A percentile compares a stretch with the other conserved stretches of the same genome.
phyloP scores from a whole-genome alignment of 2,888 invertebrate species.

The Tetramorium bicarinatum region DNA sequence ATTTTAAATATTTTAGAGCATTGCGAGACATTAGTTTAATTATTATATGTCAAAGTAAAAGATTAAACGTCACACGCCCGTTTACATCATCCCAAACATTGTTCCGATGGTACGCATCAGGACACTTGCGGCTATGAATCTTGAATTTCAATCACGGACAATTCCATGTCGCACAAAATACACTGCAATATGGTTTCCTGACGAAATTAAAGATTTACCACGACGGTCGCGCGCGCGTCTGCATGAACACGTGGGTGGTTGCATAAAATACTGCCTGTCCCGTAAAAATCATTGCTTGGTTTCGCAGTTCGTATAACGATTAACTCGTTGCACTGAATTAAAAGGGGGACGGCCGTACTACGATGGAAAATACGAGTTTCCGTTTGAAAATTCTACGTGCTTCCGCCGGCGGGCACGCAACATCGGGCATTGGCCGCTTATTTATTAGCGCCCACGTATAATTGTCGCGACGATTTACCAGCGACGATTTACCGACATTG shows the following conservation, averaged over 20 bases:
- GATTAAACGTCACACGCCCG: conserved; percentile 15
- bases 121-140: conserved; percentile 57
- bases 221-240: conserved; percentile 6
- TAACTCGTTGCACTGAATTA: conserved; percentile 62
- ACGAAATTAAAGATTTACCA: conserved; percentile 65
- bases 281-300: conserved; percentile 77
- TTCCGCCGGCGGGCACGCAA: conserved; percentile 28
- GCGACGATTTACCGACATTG: neutral
- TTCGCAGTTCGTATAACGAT: conserved; percentile 65
- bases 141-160: conserved; percentile 67
- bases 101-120: conserved; percentile 29
- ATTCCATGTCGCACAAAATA: conserved; percentile 38
- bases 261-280: conserved; percentile 75
- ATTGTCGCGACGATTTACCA: conserved; percentile 39
- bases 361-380: conserved; percentile 59
- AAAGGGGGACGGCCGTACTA: conserved; percentile 43
- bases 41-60: conserved; percentile 13
- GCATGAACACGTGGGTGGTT: conserved; percentile 59
- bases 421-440: conserved; percentile 43
- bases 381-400: conserved; percentile 53
- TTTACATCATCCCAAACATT: conserved; percentile 33
- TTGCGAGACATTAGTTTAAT: conserved; percentile 33
- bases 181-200: conserved; percentile 52
- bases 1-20: neutral
- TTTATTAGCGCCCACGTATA: conserved; percentile 44